Evolutionary conservation across 2,113 vertebrate genomes (phyloP).

Genomic region (Heterochromis multidens): DNA sequence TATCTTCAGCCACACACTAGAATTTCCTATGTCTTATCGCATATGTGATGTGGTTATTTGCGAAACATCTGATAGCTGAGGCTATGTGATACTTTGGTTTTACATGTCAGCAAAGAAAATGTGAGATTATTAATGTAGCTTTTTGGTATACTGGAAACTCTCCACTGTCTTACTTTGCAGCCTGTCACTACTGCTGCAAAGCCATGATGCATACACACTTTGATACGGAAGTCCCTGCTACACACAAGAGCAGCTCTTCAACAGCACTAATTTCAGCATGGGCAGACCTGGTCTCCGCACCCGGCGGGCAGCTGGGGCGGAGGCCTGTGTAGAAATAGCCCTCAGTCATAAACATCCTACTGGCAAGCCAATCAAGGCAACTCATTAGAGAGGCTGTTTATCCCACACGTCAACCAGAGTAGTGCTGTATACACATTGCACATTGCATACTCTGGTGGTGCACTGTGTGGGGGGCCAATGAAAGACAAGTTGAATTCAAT

Average conservation of each 20-base stretch:
- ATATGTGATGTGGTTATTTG: not conserved
- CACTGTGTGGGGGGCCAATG: conserved; percentile 11
- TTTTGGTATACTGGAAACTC: not conserved
- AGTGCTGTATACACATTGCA: not conserved
- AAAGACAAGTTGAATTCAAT: not conserved
- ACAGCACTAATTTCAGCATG: conserved; percentile 23
- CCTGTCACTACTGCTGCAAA: not conserved
- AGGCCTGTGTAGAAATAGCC: conserved; percentile 68
- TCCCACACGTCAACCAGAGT: conserved; percentile 25
- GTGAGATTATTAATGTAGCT: not conserved
- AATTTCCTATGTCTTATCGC: not conserved
- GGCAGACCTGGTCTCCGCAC: conserved; percentile 12
- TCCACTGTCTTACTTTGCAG: conserved; percentile 11
- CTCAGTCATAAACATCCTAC: conserved; percentile 75
- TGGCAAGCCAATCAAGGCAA: conserved; percentile 61
- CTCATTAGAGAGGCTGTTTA: conserved; percentile 64
- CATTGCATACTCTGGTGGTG: not conserved
- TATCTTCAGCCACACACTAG: not conserved
- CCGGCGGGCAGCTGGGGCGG: conserved; percentile 42
- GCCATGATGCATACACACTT: not conserved
- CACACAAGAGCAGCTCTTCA: not conserved
- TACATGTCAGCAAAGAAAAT: not conserved
- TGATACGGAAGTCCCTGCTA: not conserved
- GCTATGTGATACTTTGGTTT: not conserved
- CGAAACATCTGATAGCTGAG: not conserved